Base-by-base conservation (phyloP, 2,797 vertebrate species). In the Muscicapa striata region DNA sequence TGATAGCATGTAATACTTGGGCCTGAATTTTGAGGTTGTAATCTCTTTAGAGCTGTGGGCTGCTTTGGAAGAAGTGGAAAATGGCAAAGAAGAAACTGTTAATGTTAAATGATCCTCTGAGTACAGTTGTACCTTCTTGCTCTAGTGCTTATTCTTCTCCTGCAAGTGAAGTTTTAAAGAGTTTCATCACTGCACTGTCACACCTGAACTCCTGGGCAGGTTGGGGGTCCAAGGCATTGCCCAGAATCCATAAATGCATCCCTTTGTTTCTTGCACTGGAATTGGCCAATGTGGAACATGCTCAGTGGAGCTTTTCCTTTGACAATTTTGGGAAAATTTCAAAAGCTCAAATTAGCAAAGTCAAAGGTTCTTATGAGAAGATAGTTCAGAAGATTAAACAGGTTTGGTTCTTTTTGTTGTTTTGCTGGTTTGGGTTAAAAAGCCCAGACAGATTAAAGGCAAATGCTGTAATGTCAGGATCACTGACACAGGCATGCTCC, bases 21-120 rank as follows among this genome's bases (percentile, higher is more conserved):
- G 73, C 75, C 68, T 70, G 84, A 83, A 87, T 93, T 93, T 66
- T 59, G 87, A 90, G 75, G 77, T 84, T 94, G 72, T 76, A 83
- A 77, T 90, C 78, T 87, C 84, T 89, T 90, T 52, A 89, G 72
- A 87, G 57, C 75, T 82, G 43, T 32, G 24, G 51, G 48, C 70
- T 32, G 32, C 87, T 93, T 59, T 63, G 52, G 61, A 82, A 90
- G 51, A 75, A 73, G 22, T 43, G 14, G 72, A 9, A 80, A 87
- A 83, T 73, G 54, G 36, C 23, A 10, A 59, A 70, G 18, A 79
- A 36, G 63, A 23, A 87, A 26, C 43, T 9, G 16, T 63, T 91
- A 18, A 57, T 83, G 43, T 78, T 76, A 62, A 82, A 23, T 38
- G 52, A 84, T 91, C 76, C 66, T 84, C 78, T 59, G 41, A 84